Percentiles rank a stretch among this genome's conserved stretches.
These are phyloP conservation scores for Agriopis aurantiaria DNA, from an alignment of 2,888 invertebrate genomes.

Conservation along the genomic window DNA sequence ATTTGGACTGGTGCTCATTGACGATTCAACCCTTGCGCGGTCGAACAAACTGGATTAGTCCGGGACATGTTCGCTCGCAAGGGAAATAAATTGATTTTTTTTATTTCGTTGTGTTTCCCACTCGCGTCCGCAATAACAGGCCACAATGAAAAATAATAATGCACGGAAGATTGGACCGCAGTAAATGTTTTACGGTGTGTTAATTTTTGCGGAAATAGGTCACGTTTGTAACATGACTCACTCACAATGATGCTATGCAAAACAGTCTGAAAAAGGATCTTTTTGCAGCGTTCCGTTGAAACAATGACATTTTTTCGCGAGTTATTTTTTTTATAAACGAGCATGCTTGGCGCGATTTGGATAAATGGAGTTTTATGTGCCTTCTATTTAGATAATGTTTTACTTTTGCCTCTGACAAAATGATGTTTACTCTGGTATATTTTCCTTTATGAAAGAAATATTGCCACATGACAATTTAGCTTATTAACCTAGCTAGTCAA, in stretches of 20 bases:
- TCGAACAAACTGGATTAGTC: constrained; percentile 84
- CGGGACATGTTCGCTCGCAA: constrained; percentile 81
- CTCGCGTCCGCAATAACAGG: constrained; percentile 75
- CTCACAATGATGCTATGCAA: constrained; percentile 41
- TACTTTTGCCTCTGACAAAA: constrained; percentile 3
- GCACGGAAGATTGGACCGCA: constrained; percentile 66
- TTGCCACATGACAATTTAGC: background rate
- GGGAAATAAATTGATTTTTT: constrained; percentile 85
- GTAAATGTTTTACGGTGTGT: constrained; percentile 59
- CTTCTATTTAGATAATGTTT: constrained; percentile 23
- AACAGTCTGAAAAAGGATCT: constrained; percentile 35
- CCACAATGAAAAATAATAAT: constrained; percentile 79
- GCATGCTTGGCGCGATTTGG: constrained; percentile 30
- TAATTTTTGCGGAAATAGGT: constrained; percentile 48
- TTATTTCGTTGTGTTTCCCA: constrained; percentile 72
- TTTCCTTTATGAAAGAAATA: background rate
- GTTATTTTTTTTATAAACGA: constrained; percentile 30
- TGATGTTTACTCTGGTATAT: background rate
- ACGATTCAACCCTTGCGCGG: constrained; percentile 84
- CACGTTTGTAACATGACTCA: constrained; percentile 47
- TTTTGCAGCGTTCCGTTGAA: constrained; percentile 37
- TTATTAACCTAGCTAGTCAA: background rate
- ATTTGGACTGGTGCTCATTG: constrained; percentile 82
- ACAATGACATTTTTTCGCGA: constrained; percentile 36
- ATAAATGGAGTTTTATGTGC: constrained; percentile 24